phyloP scores from a whole-genome alignment of 2,113 vertebrate species.

The Muntiacus muntjak region DNA sequence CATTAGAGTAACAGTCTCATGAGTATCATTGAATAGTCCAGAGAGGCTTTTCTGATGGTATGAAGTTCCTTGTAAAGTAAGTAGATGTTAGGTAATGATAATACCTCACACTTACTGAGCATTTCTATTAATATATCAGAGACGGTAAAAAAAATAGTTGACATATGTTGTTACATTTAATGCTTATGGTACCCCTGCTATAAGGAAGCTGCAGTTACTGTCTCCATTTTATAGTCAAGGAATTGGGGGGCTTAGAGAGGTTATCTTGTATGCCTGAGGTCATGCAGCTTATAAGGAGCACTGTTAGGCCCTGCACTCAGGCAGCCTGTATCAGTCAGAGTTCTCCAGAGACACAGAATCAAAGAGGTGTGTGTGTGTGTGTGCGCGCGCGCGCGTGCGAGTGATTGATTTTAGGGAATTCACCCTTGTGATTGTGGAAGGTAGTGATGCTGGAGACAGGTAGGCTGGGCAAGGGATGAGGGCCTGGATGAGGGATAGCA shows the following conservation, averaged over 20 bases:
- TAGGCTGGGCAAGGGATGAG: neutral
- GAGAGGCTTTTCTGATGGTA: neutral
- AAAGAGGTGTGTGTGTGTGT: neutral
- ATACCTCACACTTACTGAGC: neutral
- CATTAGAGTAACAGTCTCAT: neutral
- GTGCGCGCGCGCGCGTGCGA: no score
- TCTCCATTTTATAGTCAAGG: neutral
- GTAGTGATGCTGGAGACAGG: neutral
- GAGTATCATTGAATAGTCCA: neutral
- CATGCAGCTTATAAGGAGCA: neutral
- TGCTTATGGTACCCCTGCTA: neutral
- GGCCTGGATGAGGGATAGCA: neutral
- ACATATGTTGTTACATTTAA: neutral
- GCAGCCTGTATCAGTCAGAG: neutral
- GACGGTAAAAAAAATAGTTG: neutral
- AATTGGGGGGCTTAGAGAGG: neutral
- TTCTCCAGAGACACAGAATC: neutral
- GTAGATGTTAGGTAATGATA: constrained; percentile 5
- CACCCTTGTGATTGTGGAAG: neutral
- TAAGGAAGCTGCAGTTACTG: neutral
- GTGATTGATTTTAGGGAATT: neutral
- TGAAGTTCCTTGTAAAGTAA: constrained; percentile 8
- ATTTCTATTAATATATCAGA: neutral
- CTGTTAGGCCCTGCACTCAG: neutral
- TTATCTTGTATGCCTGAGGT: neutral